Conservation (phyloP, 2,888 invertebrate genomes). For the Notocelia uddmanniana region DNA sequence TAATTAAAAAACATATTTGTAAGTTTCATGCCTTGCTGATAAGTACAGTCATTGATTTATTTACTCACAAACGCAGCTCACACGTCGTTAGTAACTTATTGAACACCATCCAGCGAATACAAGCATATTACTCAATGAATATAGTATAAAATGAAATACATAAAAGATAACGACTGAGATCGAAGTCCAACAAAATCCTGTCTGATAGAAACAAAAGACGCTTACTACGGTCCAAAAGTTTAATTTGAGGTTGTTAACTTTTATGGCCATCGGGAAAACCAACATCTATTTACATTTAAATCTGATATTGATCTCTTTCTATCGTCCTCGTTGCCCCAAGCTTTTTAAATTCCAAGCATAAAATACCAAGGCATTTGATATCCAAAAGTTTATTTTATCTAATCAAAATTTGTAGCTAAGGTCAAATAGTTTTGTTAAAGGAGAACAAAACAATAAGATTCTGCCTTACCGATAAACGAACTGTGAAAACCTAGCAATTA, state of each 20-base stretch:
- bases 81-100: background rate
- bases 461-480: constrained; percentile 63
- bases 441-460: constrained; percentile 53
- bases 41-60: no score
- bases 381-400: background rate
- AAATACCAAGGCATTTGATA: background rate
- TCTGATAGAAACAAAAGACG: constrained; percentile 55
- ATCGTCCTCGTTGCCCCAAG: background rate
- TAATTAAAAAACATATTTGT: no score
- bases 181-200: constrained; percentile 54
- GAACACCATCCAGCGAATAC: constrained; percentile 25
- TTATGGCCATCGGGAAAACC: constrained; percentile 50
- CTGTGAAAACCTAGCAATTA: constrained; percentile 78
- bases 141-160: constrained; percentile 53
- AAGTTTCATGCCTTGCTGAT: no score
- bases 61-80: background rate
- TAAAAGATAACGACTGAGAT: constrained; percentile 48
- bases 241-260: constrained; percentile 55
- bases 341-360: background rate
- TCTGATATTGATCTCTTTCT: constrained; percentile 3
- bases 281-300: constrained; percentile 28
- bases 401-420: background rate
- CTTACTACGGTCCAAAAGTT: constrained; percentile 57
- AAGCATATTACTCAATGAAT: constrained; percentile 47
- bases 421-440: constrained; percentile 58